These are phyloP conservation scores for Amblyopsis hoosieri DNA, from an alignment of 2,797 vertebrate species.

Conservation along the genomic window DNA sequence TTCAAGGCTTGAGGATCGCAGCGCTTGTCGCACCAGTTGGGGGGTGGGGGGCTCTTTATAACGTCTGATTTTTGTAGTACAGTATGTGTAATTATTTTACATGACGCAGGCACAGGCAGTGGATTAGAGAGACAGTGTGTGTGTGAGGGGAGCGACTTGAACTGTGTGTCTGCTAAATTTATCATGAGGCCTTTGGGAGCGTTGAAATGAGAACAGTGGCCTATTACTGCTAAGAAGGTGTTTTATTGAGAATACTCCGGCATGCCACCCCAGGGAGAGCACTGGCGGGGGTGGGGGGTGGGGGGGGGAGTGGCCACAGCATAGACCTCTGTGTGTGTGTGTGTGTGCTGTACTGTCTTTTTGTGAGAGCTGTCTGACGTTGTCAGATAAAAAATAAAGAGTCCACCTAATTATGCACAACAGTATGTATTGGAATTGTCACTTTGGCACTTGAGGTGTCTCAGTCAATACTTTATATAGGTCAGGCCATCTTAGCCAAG, in stretches of 20 bases:
- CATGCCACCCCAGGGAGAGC: constrained; percentile 78
- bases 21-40: constrained; percentile 42
- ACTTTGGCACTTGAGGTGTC: constrained; percentile 75
- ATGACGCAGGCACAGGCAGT: constrained; percentile 57
- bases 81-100: constrained; percentile 76
- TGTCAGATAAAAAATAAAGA: constrained; percentile 69
- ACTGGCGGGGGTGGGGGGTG: constrained; percentile 59
- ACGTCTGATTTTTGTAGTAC: constrained; percentile 42
- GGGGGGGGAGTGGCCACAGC: constrained; percentile 62
- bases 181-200: constrained; percentile 89
- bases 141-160: constrained; percentile 78
- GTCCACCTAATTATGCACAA: constrained; percentile 70
- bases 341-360: constrained; percentile 29
- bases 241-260: constrained; percentile 90
- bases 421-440: constrained; percentile 75
- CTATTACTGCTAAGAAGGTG: constrained; percentile 92
- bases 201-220: constrained; percentile 90
- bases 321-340: constrained; percentile 60
- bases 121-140: constrained; percentile 70
- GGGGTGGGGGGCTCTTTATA: constrained; percentile 43
- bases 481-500: constrained; percentile 63
- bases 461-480: constrained; percentile 77
- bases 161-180: constrained; percentile 89
- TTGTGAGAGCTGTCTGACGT: constrained; percentile 46
- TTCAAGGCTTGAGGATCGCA: constrained; percentile 61